These are phyloP conservation scores for Rhopilema esculentum DNA, from an alignment of 30 jellyfish, hydroid and myxozoan genomes.

Conservation along the genomic window DNA sequence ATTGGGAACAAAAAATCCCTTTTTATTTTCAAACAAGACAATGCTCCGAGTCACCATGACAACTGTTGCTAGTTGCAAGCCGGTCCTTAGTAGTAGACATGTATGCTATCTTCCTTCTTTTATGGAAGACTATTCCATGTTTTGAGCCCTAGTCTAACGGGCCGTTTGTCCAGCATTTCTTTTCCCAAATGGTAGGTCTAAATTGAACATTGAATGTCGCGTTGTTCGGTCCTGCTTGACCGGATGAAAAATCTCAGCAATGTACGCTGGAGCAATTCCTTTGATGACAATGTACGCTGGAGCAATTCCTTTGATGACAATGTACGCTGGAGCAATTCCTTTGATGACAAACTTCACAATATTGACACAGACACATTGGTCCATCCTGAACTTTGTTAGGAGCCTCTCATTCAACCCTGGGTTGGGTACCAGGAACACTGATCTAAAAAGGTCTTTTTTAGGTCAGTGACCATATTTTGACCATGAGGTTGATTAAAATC, in stretches of 20 bases:
- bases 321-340: no score
- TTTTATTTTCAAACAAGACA: no score
- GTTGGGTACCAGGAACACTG: constrained; percentile 37
- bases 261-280: not conserved
- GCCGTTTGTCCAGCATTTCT: not conserved
- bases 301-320: no score
- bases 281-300: no score
- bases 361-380: not conserved
- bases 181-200: not conserved
- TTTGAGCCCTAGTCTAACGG: not conserved
- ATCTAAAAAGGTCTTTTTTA: no score
- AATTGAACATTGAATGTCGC: not conserved
- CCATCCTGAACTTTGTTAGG: not conserved
- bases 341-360: not conserved
- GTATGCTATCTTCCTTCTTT: no score
- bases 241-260: constrained; percentile 10
- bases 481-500: not conserved
- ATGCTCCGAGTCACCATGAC: no score
- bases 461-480: no score
- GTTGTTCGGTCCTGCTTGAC: constrained; percentile 1
- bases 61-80: no score
- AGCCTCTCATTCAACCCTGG: not conserved
- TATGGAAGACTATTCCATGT: not conserved
- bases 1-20: no score
- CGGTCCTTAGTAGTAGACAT: no score